A percentile compares a stretch with the other conserved stretches of the same genome.
These are phyloP conservation scores for Zeugodacus cucurbitae DNA, from an alignment of 1,140 invertebrate species.

Conservation along the genomic window DNA sequence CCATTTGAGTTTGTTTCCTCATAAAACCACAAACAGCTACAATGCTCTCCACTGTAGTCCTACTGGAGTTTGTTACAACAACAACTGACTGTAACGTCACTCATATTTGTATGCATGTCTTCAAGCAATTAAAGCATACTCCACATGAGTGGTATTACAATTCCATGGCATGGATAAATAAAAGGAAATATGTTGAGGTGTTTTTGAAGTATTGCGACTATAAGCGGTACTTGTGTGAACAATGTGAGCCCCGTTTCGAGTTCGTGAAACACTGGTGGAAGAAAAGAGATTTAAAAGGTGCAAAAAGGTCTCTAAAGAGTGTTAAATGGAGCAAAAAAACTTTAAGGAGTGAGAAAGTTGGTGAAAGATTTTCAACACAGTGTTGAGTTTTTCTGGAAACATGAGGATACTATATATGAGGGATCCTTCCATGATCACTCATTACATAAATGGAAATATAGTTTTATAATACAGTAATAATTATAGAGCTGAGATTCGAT, in stretches of 20 bases:
- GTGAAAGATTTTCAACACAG: no score
- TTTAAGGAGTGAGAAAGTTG: neutral
- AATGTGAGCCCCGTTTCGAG: neutral
- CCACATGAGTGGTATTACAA: constrained; percentile 14
- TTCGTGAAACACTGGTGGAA: neutral
- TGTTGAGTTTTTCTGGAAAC: no score
- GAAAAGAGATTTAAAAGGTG: neutral
- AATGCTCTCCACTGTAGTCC: neutral
- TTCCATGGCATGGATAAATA: constrained; percentile 19
- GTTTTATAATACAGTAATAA: no score
- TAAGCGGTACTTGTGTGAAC: neutral
- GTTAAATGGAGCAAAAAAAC: neutral
- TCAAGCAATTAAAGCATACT: constrained; percentile 5
- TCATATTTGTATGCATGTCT: neutral
- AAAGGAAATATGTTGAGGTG: constrained; percentile 27
- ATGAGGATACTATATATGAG: no score
- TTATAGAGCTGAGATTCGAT: no score
- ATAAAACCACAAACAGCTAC: neutral
- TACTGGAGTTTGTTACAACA: neutral
- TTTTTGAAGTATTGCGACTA: neutral
- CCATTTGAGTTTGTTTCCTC: neutral
- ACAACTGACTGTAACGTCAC: neutral
- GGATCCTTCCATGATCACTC: no score
- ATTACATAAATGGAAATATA: no score
- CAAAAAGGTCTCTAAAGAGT: neutral